A percentile compares a stretch with the other conserved stretches of the same genome.
Conservation (phyloP, 2,113 vertebrate species). For the Pluvialis apricaria region DNA sequence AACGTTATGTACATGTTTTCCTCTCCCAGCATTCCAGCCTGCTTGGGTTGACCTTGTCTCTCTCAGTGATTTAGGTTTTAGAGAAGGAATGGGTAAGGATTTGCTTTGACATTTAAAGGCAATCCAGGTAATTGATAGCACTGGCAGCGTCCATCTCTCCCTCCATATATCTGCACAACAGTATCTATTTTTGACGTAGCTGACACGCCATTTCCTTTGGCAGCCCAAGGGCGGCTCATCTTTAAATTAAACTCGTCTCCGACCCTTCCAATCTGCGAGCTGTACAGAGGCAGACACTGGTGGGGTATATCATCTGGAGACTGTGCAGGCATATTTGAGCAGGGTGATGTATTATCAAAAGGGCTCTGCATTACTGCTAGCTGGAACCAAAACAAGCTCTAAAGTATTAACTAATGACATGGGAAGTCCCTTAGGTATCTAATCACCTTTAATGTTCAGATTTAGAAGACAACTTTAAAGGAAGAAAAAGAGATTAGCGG, state of each 20-base stretch:
- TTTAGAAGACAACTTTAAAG: slow-evolving; percentile 73
- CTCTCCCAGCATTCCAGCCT: slow-evolving; percentile 66
- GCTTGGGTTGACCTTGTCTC: slow-evolving; percentile 72
- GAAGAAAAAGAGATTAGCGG: slow-evolving; percentile 71
- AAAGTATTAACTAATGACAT: slow-evolving; percentile 73
- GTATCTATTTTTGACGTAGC: slow-evolving; percentile 81
- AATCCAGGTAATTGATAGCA: slow-evolving; percentile 81
- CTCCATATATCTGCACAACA: slow-evolving; percentile 80
- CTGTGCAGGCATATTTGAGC: slow-evolving; percentile 58
- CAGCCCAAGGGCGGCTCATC: slow-evolving; percentile 72
- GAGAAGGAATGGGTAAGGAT: slow-evolving; percentile 80
- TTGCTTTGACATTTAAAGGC: slow-evolving; percentile 86
- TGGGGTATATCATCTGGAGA: slow-evolving; percentile 70
- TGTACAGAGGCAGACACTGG: slow-evolving; percentile 62
- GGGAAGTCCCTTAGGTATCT: slow-evolving; percentile 73
- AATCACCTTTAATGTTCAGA: slow-evolving; percentile 74
- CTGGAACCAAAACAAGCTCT: slow-evolving; percentile 64
- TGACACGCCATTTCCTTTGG: slow-evolving; percentile 82
- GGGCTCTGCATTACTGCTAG: slow-evolving; percentile 25
- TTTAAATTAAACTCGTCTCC: slow-evolving; percentile 81
- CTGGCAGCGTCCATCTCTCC: slow-evolving; percentile 73
- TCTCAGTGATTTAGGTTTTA: slow-evolving; percentile 78
- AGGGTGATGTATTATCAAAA: slow-evolving; percentile 68
- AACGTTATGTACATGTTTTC: neutral
- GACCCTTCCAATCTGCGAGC: slow-evolving; percentile 55